Base-by-base conservation (phyloP, 2,888 invertebrate genomes). In the Creontiades dilutus region DNA sequence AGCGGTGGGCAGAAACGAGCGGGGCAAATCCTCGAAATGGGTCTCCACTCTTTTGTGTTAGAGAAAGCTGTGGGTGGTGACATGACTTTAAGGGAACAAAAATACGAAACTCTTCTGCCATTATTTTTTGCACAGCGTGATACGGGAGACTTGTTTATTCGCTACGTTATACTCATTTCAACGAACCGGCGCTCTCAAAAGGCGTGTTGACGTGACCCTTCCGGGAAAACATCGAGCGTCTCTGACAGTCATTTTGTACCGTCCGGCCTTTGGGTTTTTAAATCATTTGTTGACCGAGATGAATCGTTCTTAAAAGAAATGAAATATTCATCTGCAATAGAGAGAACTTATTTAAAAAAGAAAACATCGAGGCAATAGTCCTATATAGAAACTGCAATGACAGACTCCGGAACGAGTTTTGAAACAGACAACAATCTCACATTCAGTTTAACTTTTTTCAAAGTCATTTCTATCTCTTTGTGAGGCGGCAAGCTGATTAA, bases 71-170 rank as follows among this genome's bases (percentile, higher is more conserved):
- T 68, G 68, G 68, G 23, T 19, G 9, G 68, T 68, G 68, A 68
- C 68, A 68, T 23, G 68, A 68, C 23, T 68, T 19, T 12, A 68
- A 68, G 68, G 68, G 68, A 68, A 68, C 68, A 19, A 68, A 68
- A 68, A 68, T 68, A 23, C 19, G 68, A 68, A 68, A 68, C 23
- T 68, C 68, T 68, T 37, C 68, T 12, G 68, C 68, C 23, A 23
- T 68, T 37, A 37, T 37, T 37, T 23, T 68, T 68, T 68, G 23
- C 13, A 12, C 19, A 12, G 12, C 68, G 68, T 52, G 14, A 68
- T 61, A 19, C 23, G 23, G 23, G 27, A 19, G 68, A 27, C 11
- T 23, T 68, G 68, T 68, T 68, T 68, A 23, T 68, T 68, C 68
- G 19, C 23, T 16, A 61, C 19, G 9, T n/a, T 68, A 68, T 23